Percentiles rank a stretch among this genome's conserved stretches.
Conservation (phyloP, 2,888 invertebrate genomes). For the Pseudococcus longispinus region DNA sequence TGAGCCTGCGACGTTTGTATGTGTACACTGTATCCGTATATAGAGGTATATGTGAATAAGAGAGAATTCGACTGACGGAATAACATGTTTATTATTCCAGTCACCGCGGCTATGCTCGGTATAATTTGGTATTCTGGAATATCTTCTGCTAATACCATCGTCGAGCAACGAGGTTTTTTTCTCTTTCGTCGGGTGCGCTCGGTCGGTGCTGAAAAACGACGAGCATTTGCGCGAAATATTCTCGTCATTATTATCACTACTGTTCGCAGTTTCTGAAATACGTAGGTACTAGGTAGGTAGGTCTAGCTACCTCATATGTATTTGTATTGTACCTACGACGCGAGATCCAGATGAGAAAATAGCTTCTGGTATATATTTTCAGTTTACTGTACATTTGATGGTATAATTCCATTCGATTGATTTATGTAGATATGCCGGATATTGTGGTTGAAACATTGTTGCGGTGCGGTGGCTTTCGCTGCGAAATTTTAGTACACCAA, state of each 20-base stretch:
- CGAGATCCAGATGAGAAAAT: neutral
- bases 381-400: neutral
- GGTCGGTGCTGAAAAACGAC: neutral
- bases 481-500: neutral
- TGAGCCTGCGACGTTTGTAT: neutral
- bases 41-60: neutral
- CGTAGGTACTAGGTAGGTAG: no score
- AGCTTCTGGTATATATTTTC: neutral
- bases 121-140: constrained; percentile 24
- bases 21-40: neutral
- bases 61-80: neutral
- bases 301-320: neutral
- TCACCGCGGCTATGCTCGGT: neutral
- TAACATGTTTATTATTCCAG: constrained; percentile 4
- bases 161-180: neutral
- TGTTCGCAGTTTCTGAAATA: neutral
- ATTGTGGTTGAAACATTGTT: neutral
- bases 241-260: neutral
- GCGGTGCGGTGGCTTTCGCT: neutral
- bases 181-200: neutral
- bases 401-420: neutral
- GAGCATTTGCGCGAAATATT: neutral
- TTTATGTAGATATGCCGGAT: constrained; percentile 3
- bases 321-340: neutral
- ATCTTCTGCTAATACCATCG: neutral